These are phyloP conservation scores for Venustoraphidia nigricollis DNA, from an alignment of 2,888 invertebrate genomes.

Conservation along the genomic window DNA sequence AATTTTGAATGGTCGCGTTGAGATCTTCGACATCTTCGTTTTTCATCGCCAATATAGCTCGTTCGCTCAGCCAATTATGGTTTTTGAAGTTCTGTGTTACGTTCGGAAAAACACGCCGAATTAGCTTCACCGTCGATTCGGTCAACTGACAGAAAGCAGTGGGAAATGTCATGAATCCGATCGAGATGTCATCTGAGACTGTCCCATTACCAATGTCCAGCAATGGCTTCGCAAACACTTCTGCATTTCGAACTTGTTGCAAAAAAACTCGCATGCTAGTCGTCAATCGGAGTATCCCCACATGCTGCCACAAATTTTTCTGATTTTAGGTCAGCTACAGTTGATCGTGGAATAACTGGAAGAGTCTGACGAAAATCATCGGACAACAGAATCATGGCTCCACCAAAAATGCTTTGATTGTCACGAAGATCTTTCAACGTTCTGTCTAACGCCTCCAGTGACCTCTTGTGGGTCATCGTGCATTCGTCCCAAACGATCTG, in stretches of 20 bases:
- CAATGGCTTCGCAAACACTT: slow-evolving; percentile 16
- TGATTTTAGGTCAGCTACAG: slow-evolving; percentile 18
- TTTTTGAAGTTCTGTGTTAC: too few species aligned
- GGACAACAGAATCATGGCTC: slow-evolving; percentile 16
- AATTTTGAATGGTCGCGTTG: too few species aligned
- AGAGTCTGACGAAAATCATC: slow-evolving; percentile 21
- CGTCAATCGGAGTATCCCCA: slow-evolving; percentile 14
- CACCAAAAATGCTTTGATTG: slow-evolving; percentile 16
- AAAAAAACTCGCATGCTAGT: slow-evolving; percentile 16
- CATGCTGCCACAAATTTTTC: slow-evolving; percentile 7
- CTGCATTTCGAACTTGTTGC: slow-evolving; percentile 11
- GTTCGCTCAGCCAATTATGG: too few species aligned
- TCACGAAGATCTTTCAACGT: slow-evolving; percentile 15
- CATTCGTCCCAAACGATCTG: slow-evolving; percentile 26
- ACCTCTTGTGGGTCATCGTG: slow-evolving; percentile 20
- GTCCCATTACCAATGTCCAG: slow-evolving; percentile 17
- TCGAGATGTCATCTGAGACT: slow-evolving; percentile 14
- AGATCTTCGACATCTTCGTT: too few species aligned
- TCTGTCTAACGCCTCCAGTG: slow-evolving; percentile 20
- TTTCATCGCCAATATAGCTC: too few species aligned
- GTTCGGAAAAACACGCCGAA: too few species aligned
- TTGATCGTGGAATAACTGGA: slow-evolving; percentile 18
- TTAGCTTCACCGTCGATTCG: too few species aligned
- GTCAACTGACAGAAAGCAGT: slow-evolving; percentile 17
- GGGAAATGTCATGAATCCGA: slow-evolving; percentile 17